These are phyloP conservation scores for Rhombomys opimus DNA, from an alignment of 2,113 vertebrate species.

Conservation along the genomic window DNA sequence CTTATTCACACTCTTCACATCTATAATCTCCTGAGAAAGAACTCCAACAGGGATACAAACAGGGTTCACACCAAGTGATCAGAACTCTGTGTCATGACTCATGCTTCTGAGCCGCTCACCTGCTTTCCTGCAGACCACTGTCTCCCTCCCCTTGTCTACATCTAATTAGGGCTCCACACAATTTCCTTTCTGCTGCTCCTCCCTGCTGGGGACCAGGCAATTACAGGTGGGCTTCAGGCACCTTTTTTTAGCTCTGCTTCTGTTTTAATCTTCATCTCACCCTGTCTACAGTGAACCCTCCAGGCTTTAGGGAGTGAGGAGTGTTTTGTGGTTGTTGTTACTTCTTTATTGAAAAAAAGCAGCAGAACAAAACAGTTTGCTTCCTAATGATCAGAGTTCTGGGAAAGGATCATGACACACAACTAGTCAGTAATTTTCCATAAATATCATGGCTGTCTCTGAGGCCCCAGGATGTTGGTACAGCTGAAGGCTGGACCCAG, in stretches of 20 bases:
- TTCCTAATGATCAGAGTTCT: conserved; percentile 44
- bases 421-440: conserved; percentile 42
- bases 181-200: not conserved
- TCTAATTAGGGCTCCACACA: conserved; percentile 20
- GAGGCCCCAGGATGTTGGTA: not conserved
- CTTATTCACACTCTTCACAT: not conserved
- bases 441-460: not conserved
- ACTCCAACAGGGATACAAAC: not conserved
- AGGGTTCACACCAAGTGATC: not conserved
- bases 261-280: not conserved
- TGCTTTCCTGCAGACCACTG: not conserved
- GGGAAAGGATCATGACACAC: not conserved
- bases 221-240: not conserved
- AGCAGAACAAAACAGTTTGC: conserved; percentile 21
- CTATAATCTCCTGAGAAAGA: not conserved
- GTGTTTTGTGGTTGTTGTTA: not conserved
- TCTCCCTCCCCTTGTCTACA: not conserved
- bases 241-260: not conserved
- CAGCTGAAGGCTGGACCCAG: not conserved
- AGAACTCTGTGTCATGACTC: not conserved
- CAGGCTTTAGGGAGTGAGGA: not conserved
- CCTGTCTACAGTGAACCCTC: not conserved
- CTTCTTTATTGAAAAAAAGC: conserved; percentile 59
- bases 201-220: conserved; percentile 36
- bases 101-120: not conserved